These are phyloP conservation scores for Brachypalpus laphriformis DNA, from an alignment of 2,888 invertebrate genomes.

Conservation along the genomic window DNA sequence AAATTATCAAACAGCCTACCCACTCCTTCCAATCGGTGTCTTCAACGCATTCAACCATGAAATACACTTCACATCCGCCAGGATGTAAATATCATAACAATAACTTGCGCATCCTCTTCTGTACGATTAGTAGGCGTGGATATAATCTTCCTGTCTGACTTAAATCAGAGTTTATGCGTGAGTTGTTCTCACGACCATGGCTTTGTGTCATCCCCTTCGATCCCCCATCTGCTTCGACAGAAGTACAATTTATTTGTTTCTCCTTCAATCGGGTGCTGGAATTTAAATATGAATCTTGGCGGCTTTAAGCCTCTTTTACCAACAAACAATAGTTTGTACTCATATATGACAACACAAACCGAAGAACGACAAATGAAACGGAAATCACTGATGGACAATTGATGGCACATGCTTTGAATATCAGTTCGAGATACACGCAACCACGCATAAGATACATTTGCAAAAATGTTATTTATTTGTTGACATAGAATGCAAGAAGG, in stretches of 20 bases:
- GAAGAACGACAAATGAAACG: conserved; percentile 66
- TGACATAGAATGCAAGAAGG: conserved; percentile 57
- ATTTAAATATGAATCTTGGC: conserved; percentile 60
- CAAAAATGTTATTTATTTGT: conserved; percentile 29
- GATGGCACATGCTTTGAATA: conserved; percentile 67
- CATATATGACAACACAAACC: too few species aligned
- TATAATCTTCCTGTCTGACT: conserved; percentile 56
- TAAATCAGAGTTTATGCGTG: conserved; percentile 28
- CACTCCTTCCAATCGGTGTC: neutral
- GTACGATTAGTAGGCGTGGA: conserved; percentile 38
- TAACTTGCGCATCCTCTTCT: conserved; percentile 30
- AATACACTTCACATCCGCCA: conserved; percentile 44
- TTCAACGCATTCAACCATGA: neutral
- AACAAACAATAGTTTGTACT: conserved; percentile 12
- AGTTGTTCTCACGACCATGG: conserved; percentile 1
- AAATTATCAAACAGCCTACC: neutral
- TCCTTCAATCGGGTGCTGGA: conserved; percentile 62
- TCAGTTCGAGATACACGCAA: neutral
- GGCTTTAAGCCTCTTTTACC: neutral
- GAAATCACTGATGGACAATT: conserved; percentile 71
- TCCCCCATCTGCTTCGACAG: neutral
- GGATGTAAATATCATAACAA: conserved; percentile 66
- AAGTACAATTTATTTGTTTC: conserved; percentile 59
- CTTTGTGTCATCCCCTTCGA: conserved; percentile 7
- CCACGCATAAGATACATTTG: conserved; percentile 11